A percentile compares a stretch with the other conserved stretches of the same genome.
Conservation (phyloP, 2,888 invertebrate genomes). For the Orthosia gracilis region DNA sequence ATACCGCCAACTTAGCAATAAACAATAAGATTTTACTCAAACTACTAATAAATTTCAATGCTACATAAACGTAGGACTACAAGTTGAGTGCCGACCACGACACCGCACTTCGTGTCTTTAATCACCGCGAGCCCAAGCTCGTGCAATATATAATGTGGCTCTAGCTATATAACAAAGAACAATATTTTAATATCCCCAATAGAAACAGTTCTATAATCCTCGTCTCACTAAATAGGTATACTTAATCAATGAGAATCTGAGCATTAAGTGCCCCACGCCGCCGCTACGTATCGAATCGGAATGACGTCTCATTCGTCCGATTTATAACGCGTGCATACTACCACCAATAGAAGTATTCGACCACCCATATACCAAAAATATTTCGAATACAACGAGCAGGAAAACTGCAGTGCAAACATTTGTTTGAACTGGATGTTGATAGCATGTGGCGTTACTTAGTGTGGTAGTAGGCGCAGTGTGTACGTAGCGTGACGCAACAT, state of each 20-base stretch:
- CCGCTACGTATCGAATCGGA: constrained; percentile 87
- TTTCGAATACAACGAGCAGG: constrained; percentile 9
- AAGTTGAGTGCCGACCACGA: constrained; percentile 30
- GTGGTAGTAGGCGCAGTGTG: constrained; percentile 66
- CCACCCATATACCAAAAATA: constrained; percentile 67
- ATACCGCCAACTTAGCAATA: constrained; percentile 48
- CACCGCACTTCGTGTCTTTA: constrained; percentile 26
- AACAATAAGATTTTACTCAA: constrained; percentile 62
- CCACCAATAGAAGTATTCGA: constrained; percentile 64
- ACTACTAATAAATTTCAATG: constrained; percentile 57
- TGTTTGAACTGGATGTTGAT: constrained; percentile 29
- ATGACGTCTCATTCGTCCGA: constrained; percentile 90
- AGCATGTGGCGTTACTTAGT: constrained; percentile 69
- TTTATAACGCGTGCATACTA: constrained; percentile 82
- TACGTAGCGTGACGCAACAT: constrained; percentile 87
- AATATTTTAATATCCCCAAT: constrained; percentile 67
- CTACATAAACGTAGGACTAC: constrained; percentile 42
- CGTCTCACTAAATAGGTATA: constrained; percentile 84
- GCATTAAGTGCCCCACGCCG: constrained; percentile 83
- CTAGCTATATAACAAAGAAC: constrained; percentile 48
- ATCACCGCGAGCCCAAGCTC: constrained; percentile 23
- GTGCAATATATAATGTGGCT: constrained; percentile 36
- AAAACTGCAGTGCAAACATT: constrained; percentile 55
- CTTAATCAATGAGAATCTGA: constrained; percentile 87
- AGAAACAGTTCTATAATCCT: constrained; percentile 77